Evolutionary conservation across 2,888 invertebrate genomes (phyloP), one percentile per base, ranked within the genome.

Genomic region (Erannis defoliaria): DNA sequence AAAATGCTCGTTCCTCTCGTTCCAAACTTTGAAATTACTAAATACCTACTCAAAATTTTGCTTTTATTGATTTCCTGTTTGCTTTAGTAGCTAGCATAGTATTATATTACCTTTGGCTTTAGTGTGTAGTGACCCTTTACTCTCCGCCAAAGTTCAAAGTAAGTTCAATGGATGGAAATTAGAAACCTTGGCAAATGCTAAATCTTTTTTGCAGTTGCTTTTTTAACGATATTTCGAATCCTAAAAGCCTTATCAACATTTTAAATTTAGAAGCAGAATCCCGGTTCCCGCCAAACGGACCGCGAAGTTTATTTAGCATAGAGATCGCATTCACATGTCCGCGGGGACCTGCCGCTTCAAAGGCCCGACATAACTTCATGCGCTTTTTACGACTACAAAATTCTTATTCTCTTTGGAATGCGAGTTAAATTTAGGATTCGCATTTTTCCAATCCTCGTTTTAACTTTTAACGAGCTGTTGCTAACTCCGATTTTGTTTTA

Each of bases 401-500:
- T 58, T 75, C 64, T 77, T 76, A 62, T 75, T 76, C 75, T 74
- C 73, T 77, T 79, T 77, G 78, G 78, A 70, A 74, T 70, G 74
- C 67, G 70, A 55, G 73, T 78, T 76, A 75, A 77, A 78, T 79
- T 81, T 74, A 79, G 76, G 71, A 80, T 81, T 81, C 77, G 75
- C 78, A 77, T 80, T 78, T 78, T 80, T 66, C 55, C 51, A 68
- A 75, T 76, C 56, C 10, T 72, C 59, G 55, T 70, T 67, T 70
- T 70, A 68, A 72, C 74, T 62, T n/a, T n/a, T n/a, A 74, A 68
- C 71, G 71, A 74, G 74, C 75, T 77, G 82, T 82, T 81, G 78
- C 82, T 81, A 81, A 73, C 75, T 71, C 73, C 60, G 54, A 66
- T 78, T 80, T 76, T 74, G 72, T 73, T 79, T 78, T 74, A 65